Conservation (phyloP, 2,888 invertebrate species). For the Coelopa pilipes region DNA sequence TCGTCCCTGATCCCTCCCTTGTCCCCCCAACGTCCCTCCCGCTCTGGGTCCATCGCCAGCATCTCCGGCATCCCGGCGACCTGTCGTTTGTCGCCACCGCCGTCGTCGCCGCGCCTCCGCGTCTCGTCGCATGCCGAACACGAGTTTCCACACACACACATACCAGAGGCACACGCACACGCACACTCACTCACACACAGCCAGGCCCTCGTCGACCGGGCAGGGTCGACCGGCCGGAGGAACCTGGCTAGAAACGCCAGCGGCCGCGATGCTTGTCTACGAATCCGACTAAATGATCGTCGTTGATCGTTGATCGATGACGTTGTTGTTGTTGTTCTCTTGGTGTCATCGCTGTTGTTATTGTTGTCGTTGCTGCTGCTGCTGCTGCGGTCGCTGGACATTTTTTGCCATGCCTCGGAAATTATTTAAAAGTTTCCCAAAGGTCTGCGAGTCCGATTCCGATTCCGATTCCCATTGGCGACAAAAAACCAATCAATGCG, state of each 20-base stretch:
- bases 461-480: constrained; percentile 46
- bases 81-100: constrained; percentile 4
- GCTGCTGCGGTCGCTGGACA: background rate
- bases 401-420: background rate
- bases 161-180: background rate
- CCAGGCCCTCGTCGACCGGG: background rate
- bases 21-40: too few species aligned
- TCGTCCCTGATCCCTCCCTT: too few species aligned
- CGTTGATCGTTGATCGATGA: background rate
- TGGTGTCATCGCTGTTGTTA: background rate
- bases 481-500: constrained; percentile 46
- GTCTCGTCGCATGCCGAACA: background rate
- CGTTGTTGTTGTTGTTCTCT: too few species aligned
- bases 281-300: constrained; percentile 5
- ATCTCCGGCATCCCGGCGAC: background rate
- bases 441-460: constrained; percentile 25
- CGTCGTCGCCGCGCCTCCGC: background rate
- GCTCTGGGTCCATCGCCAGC: background rate
- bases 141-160: constrained; percentile 5
- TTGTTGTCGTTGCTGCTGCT: background rate
- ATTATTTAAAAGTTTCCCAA: background rate
- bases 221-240: background rate
- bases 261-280: background rate
- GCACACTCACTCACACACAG: background rate
- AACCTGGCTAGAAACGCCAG: background rate